These are phyloP conservation scores for Coenonympha glycerion DNA, from an alignment of 2,888 invertebrate species.

Conservation along the genomic window DNA sequence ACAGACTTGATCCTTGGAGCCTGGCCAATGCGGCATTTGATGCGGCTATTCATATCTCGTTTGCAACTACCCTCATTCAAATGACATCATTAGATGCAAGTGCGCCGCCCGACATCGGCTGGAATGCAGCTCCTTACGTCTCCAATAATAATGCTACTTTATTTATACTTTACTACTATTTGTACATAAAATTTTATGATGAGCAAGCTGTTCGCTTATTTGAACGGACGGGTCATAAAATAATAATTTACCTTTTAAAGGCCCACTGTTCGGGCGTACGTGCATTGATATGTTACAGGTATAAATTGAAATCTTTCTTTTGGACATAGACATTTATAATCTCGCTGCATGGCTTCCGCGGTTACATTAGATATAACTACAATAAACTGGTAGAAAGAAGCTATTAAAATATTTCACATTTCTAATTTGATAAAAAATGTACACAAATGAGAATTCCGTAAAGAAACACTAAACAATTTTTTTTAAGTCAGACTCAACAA, in stretches of 20 bases:
- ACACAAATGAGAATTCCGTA: too few species aligned
- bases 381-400: background rate
- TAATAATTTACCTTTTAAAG: constrained; percentile 22
- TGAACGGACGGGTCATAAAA: constrained; percentile 19
- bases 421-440: too few species aligned
- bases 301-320: constrained; percentile 13
- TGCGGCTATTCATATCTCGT: constrained; percentile 43
- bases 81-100: constrained; percentile 47
- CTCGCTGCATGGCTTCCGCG: constrained; percentile 1
- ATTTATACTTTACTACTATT: constrained; percentile 28
- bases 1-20: too few species aligned
- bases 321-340: constrained; percentile 9
- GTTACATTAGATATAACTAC: background rate
- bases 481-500: constrained; percentile 1
- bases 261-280: background rate
- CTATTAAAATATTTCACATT: background rate
- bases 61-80: constrained; percentile 50
- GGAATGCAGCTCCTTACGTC: constrained; percentile 23
- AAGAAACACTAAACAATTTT: background rate
- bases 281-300: constrained; percentile 10
- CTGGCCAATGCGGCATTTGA: constrained; percentile 18
- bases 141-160: constrained; percentile 30
- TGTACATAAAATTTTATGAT: constrained; percentile 25
- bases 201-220: constrained; percentile 18
- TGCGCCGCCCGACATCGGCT: constrained; percentile 35